phyloP scores from a whole-genome alignment of 2,888 invertebrate species.

The Phrixothrix hirtus region DNA sequence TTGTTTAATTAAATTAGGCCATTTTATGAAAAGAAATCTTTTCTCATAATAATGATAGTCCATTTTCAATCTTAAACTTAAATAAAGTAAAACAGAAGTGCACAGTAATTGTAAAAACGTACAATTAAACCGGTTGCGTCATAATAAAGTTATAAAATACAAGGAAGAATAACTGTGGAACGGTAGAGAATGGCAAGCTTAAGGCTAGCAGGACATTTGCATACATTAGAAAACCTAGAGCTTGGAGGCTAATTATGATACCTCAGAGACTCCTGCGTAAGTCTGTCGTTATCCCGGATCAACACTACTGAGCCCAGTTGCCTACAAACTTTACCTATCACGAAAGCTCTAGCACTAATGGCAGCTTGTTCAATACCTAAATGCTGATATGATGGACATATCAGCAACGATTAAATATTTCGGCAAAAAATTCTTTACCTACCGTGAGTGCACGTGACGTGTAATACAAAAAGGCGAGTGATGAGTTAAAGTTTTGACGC shows the following conservation, averaged over 20 bases:
- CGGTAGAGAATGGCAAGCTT: slow-evolving; percentile 9
- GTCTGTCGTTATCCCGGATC: slow-evolving; percentile 37
- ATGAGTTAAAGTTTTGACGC: slow-evolving; percentile 44
- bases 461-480: slow-evolving; percentile 36
- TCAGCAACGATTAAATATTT: slow-evolving; percentile 5
- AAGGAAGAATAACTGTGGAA: slow-evolving; percentile 2
- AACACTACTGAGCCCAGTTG: slow-evolving; percentile 29
- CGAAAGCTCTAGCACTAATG: slow-evolving; percentile 8
- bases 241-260: slow-evolving; percentile 44
- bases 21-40: no score
- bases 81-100: no score
- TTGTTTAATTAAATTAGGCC: no score
- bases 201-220: slow-evolving; percentile 41
- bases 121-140: background rate
- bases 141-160: slow-evolving; percentile 1
- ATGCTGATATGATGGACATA: background rate
- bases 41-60: no score
- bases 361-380: slow-evolving; percentile 3
- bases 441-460: slow-evolving; percentile 28
- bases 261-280: slow-evolving; percentile 44
- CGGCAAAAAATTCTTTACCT: slow-evolving; percentile 1
- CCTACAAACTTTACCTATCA: slow-evolving; percentile 32
- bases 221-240: slow-evolving; percentile 45
- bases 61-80: background rate
- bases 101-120: background rate